A percentile compares a stretch with the other conserved stretches of the same genome.
Conservation (phyloP, 2,888 invertebrate species). For the Melanotus villosus region DNA sequence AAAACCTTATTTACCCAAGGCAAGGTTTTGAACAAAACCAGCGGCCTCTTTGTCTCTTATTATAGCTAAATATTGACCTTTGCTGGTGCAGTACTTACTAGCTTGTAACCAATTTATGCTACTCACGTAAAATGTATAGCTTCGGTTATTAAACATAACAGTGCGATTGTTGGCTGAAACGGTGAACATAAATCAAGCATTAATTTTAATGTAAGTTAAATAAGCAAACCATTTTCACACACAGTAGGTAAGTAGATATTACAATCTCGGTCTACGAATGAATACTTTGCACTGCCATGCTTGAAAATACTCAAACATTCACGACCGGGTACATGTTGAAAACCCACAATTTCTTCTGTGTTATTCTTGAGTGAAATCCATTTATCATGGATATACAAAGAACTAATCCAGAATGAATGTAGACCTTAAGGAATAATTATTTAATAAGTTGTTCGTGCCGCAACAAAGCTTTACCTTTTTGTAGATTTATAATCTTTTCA, state of each 20-base stretch:
- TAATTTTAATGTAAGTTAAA: neutral
- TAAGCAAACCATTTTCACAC: neutral
- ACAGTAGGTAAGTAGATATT: neutral
- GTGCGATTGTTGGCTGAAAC: neutral
- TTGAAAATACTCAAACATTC: slow-evolving; percentile 6
- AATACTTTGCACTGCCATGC: neutral
- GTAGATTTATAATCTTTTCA: neutral
- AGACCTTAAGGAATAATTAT: neutral
- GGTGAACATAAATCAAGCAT: neutral
- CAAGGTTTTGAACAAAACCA: neutral
- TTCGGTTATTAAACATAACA: neutral
- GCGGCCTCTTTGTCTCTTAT: neutral
- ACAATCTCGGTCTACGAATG: neutral
- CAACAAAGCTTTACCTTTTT: neutral
- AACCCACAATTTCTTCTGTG: neutral
- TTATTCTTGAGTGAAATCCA: neutral
- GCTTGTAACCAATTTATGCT: neutral
- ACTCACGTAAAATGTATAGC: neutral
- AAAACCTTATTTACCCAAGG: neutral
- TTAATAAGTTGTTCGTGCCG: too few species aligned
- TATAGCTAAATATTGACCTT: slow-evolving; percentile 3
- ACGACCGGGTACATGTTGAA: neutral
- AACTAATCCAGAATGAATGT: neutral
- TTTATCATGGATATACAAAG: neutral
- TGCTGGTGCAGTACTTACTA: neutral